Evolutionary conservation across 2,888 invertebrate genomes (phyloP).

Genomic region (Eilema caniola): DNA sequence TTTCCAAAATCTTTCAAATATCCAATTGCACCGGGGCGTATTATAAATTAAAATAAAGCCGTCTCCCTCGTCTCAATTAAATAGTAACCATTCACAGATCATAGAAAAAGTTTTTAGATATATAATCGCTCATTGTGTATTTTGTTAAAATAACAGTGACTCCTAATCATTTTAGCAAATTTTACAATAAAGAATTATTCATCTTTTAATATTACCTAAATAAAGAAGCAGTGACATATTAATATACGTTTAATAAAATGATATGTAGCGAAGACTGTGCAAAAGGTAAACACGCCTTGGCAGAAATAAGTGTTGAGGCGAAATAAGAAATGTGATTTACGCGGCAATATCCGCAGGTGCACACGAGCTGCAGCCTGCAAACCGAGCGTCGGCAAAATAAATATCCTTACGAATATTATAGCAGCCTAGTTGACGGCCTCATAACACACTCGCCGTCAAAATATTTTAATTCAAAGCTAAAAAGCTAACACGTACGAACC

Average conservation of each 20-base stretch:
- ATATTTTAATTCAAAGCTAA: slow-evolving; percentile 66
- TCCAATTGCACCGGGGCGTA: no score
- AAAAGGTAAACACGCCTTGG: slow-evolving; percentile 46
- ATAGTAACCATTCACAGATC: no score
- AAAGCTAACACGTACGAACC: slow-evolving; percentile 51
- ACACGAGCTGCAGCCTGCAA: slow-evolving; percentile 65
- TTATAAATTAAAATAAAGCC: no score
- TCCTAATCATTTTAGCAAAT: neutral
- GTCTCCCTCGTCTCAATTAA: no score
- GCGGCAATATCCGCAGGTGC: slow-evolving; percentile 82
- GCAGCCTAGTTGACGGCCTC: slow-evolving; percentile 57
- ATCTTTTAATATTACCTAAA: slow-evolving; percentile 17
- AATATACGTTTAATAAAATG: slow-evolving; percentile 26
- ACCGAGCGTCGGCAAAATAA: slow-evolving; percentile 49
- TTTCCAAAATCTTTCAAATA: no score
- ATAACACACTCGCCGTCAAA: slow-evolving; percentile 55
- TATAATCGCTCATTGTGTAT: no score
- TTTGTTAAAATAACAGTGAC: neutral
- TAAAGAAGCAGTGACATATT: slow-evolving; percentile 19
- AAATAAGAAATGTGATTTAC: slow-evolving; percentile 83
- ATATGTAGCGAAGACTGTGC: slow-evolving; percentile 21
- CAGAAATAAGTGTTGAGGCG: slow-evolving; percentile 70
- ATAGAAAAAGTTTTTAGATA: no score
- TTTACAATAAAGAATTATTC: no score
- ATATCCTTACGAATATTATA: slow-evolving; percentile 61